A percentile compares a stretch with the other conserved stretches of the same genome.
Conservation (phyloP, 2,113 vertebrate species). For the Dromiciops gliroides region DNA sequence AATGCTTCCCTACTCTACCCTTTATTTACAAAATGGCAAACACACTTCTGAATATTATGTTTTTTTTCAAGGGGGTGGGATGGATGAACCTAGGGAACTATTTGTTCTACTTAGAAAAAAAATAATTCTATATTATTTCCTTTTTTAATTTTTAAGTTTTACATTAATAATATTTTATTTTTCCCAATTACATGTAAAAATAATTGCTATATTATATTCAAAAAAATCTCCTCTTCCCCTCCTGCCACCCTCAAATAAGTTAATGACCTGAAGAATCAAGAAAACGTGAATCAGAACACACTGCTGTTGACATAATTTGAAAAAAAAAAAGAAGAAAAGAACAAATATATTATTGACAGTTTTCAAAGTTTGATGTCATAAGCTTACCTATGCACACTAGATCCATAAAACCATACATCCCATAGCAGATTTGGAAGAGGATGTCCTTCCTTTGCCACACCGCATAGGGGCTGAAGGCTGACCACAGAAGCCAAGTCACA, state of each 20-base stretch:
- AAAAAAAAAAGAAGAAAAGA: slow-evolving; percentile 62
- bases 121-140: not conserved
- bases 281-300: not conserved
- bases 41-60: not conserved
- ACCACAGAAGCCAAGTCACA: slow-evolving; percentile 97
- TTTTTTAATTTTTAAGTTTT: not conserved
- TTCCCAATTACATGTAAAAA: not conserved
- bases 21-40: too few species aligned
- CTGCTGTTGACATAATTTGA: slow-evolving; percentile 35
- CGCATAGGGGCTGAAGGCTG: slow-evolving; percentile 94
- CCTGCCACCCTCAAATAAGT: not conserved
- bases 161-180: not conserved
- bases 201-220: not conserved
- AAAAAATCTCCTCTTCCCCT: not conserved
- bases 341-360: slow-evolving; percentile 71
- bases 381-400: slow-evolving; percentile 96
- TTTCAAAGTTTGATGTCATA: slow-evolving; percentile 73
- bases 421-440: slow-evolving; percentile 98
- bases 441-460: slow-evolving; percentile 95
- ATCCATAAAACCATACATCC: slow-evolving; percentile 99
- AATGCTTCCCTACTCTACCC: too few species aligned
- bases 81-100: not conserved
- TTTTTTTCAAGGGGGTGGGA: not conserved
- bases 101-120: not conserved
- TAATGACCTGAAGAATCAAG: slow-evolving; percentile 23